Percentiles rank a stretch among this genome's conserved stretches.
Conservation (phyloP, 2,113 vertebrate genomes). For the Lepisosteus oculatus region DNA sequence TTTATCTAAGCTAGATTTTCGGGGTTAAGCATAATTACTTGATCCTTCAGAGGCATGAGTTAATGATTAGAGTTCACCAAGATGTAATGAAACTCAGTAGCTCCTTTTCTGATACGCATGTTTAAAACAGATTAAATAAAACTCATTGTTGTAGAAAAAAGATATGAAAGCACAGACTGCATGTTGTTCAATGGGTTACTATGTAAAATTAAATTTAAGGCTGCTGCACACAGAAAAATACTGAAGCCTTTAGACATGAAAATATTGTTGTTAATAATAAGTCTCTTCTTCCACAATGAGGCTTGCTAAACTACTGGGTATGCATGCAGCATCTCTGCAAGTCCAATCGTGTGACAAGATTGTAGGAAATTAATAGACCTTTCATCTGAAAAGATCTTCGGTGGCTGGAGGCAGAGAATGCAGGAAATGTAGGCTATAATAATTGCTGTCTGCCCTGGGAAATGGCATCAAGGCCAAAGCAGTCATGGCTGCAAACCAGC, state of each 20-base stretch:
- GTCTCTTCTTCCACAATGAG: conserved; percentile 12
- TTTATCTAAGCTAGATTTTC: too few species aligned
- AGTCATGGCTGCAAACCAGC: conserved; percentile 69
- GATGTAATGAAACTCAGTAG: too few species aligned
- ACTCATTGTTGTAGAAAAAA: too few species aligned
- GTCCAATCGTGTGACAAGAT: conserved; percentile 63
- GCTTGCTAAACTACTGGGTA: conserved; percentile 21
- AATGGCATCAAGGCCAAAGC: conserved; percentile 79
- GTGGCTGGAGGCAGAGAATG: conserved; percentile 62
- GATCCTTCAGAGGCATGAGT: too few species aligned
- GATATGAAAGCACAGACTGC: too few species aligned
- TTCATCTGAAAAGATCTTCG: conserved; percentile 71
- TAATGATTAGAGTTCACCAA: too few species aligned
- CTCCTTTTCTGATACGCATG: too few species aligned
- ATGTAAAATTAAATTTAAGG: too few species aligned
- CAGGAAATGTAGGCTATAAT: conserved; percentile 73
- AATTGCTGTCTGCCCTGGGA: conserved; percentile 82
- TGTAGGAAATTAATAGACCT: conserved; percentile 78
- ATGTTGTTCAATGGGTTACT: too few species aligned
- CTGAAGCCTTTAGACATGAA: neutral
- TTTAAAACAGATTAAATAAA: too few species aligned
- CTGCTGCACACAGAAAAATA: neutral
- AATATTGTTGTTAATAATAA: neutral
- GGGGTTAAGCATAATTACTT: too few species aligned
- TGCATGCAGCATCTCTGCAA: conserved; percentile 32